phyloP scores from a whole-genome alignment of 1,140 invertebrate species.

The Drosophila serrata region DNA sequence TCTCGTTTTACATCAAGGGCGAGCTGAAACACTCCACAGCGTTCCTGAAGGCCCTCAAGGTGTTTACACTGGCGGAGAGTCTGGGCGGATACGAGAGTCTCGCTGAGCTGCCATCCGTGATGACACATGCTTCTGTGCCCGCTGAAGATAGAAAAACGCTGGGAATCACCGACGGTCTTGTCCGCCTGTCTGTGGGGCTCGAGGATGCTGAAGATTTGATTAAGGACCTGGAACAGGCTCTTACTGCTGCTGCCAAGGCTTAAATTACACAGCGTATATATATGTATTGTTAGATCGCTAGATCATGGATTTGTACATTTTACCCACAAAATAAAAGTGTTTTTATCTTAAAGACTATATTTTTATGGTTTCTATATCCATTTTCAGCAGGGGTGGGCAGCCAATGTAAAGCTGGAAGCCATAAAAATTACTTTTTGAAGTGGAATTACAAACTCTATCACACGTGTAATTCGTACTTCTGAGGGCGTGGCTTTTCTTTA shows the following conservation, averaged over 20 bases:
- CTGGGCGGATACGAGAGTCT: conserved; percentile 98
- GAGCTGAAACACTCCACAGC: conserved; percentile 90
- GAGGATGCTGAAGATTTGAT: conserved; percentile 96
- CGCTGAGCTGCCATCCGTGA: conserved; percentile 91
- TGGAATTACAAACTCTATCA: too few species aligned
- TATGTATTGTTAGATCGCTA: neutral
- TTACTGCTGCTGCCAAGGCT: conserved; percentile 77
- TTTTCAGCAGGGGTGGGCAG: neutral
- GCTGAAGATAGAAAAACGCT: conserved; percentile 89
- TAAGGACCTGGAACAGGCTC: conserved; percentile 94
- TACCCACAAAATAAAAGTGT: conserved; percentile 31
- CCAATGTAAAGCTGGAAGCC: neutral
- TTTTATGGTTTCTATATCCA: neutral
- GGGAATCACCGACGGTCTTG: conserved; percentile 94
- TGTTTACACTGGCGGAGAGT: conserved; percentile 97
- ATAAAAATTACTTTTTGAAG: neutral
- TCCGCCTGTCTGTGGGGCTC: conserved; percentile 96
- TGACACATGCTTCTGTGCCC: conserved; percentile 94
- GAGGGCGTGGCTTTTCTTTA: neutral
- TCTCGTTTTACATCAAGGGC: conserved; percentile 95
- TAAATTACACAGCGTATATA: conserved; percentile 33
- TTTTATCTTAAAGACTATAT: neutral
- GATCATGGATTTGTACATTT: conserved; percentile 26
- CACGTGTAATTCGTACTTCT: too few species aligned
- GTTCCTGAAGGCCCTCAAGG: conserved; percentile 92